Evolutionary conservation across 2,888 invertebrate genomes (phyloP).

Genomic region (Drosophila pseudotalamancana): DNA sequence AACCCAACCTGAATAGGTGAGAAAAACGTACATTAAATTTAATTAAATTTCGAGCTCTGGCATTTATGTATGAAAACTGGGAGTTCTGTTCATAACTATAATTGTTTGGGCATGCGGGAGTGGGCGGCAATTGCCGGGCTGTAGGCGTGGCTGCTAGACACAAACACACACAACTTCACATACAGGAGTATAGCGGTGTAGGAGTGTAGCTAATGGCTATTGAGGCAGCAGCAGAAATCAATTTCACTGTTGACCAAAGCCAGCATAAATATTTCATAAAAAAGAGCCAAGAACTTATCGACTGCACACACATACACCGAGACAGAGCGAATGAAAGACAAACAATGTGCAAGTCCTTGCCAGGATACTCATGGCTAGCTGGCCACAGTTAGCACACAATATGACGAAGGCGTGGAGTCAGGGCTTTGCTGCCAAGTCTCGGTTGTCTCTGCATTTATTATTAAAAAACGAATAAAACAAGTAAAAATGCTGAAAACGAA

Average conservation of each 20-base stretch:
- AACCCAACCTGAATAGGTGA: not conserved
- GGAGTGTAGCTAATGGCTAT: slow-evolving; percentile 27
- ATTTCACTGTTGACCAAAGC: slow-evolving; percentile 74
- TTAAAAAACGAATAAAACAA: slow-evolving; percentile 41
- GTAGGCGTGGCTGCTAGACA: slow-evolving; percentile 11
- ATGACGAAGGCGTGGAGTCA: not conserved
- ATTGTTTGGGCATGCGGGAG: slow-evolving; percentile 43
- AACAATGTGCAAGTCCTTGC: slow-evolving; percentile 51
- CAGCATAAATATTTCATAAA: slow-evolving; percentile 62
- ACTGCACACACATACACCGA: not conserved
- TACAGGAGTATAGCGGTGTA: not conserved
- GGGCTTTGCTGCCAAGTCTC: slow-evolving; percentile 19
- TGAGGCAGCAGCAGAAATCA: slow-evolving; percentile 58
- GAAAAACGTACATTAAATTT: slow-evolving; percentile 37
- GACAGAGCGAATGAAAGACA: slow-evolving; percentile 54
- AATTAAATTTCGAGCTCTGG: slow-evolving; percentile 50
- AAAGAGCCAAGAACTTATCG: slow-evolving; percentile 29
- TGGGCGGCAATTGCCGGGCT: slow-evolving; percentile 26
- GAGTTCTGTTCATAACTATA: slow-evolving; percentile 26
- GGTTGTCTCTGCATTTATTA: slow-evolving; percentile 60
- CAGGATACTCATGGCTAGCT: slow-evolving; percentile 18
- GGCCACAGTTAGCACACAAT: slow-evolving; percentile 2
- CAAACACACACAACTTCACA: not conserved
- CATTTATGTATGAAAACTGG: slow-evolving; percentile 18
- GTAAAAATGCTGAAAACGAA: not conserved